These are phyloP conservation scores for Serranus cabrilla DNA, from an alignment of 2,797 vertebrate genomes.

Conservation along the genomic window DNA sequence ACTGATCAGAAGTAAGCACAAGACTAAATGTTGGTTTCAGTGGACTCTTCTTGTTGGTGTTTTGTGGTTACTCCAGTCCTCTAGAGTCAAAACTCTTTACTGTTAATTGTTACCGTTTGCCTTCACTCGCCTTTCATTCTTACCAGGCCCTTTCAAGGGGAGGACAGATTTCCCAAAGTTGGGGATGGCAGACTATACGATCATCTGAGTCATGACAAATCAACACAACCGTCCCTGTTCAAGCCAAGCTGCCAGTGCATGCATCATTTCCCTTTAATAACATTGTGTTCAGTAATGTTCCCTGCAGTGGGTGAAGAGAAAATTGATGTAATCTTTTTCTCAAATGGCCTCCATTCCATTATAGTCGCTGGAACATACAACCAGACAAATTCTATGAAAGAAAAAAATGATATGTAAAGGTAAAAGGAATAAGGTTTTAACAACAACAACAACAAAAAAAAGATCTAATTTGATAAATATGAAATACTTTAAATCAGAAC, in stretches of 20 bases:
- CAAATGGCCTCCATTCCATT: slow-evolving; percentile 50
- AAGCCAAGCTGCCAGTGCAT: slow-evolving; percentile 46
- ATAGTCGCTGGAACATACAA: slow-evolving; percentile 28
- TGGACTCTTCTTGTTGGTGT: slow-evolving; percentile 53
- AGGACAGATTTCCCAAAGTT: slow-evolving; percentile 33
- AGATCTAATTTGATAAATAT: slow-evolving; percentile 13
- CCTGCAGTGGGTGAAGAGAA: slow-evolving; percentile 51
- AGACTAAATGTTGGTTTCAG: slow-evolving; percentile 63
- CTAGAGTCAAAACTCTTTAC: slow-evolving; percentile 27
- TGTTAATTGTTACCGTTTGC: slow-evolving; percentile 25
- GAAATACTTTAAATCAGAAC: slow-evolving; percentile 16
- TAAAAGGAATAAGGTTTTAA: slow-evolving; percentile 43
- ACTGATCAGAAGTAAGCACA: slow-evolving; percentile 67
- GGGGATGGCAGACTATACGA: slow-evolving; percentile 29
- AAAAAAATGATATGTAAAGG: background rate
- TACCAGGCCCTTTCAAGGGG: slow-evolving; percentile 1
- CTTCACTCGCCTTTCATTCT: slow-evolving; percentile 25
- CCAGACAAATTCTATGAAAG: slow-evolving; percentile 15
- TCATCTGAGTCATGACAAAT: slow-evolving; percentile 56
- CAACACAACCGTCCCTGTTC: slow-evolving; percentile 50
- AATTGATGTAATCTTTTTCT: slow-evolving; percentile 70
- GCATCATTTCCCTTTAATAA: slow-evolving; percentile 71
- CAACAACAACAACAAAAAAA: too few relatives aligned
- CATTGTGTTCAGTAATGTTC: slow-evolving; percentile 61
- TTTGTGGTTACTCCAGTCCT: slow-evolving; percentile 40